A percentile compares a stretch with the other conserved stretches of the same genome.
Conservation (phyloP, 2,888 invertebrate species). For the Tinea pellionella region DNA sequence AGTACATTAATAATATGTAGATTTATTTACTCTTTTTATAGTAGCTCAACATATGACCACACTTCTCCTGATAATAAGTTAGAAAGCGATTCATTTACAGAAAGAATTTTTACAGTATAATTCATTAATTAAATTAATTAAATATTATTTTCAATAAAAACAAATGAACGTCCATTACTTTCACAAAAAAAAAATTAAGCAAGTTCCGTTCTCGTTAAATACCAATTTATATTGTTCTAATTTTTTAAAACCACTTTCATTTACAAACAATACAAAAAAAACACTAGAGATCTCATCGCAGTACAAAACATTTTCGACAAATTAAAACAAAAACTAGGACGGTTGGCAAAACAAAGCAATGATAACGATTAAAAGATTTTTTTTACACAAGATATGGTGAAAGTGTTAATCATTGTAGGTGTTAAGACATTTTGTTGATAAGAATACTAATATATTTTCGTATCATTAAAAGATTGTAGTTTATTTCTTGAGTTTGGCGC, state of each 20-base stretch:
- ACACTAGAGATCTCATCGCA: constrained; percentile 42
- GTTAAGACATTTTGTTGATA: neutral
- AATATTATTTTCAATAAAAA: neutral
- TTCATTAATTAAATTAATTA: too few relatives aligned
- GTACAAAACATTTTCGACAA: constrained; percentile 27
- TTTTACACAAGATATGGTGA: constrained; percentile 1
- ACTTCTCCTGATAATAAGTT: too few relatives aligned
- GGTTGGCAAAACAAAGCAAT: constrained; percentile 34
- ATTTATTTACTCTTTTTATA: too few relatives aligned
- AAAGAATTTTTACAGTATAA: too few relatives aligned
- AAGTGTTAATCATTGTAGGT: neutral
- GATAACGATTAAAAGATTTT: constrained; percentile 20
- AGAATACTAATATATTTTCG: too few relatives aligned
- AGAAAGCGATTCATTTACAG: too few relatives aligned
- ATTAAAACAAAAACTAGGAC: constrained; percentile 26
- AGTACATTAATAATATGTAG: neutral
- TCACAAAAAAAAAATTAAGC: neutral
- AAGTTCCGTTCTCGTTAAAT: neutral
- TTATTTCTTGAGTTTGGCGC: too few relatives aligned
- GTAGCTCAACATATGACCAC: too few relatives aligned
- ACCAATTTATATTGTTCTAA: constrained; percentile 11
- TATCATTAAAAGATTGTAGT: too few relatives aligned
- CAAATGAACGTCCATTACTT: neutral
- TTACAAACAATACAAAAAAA: constrained; percentile 54
- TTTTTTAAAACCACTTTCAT: constrained; percentile 32